phyloP scores from a whole-genome alignment of 2,888 invertebrate species.

The Thera obeliscata region DNA sequence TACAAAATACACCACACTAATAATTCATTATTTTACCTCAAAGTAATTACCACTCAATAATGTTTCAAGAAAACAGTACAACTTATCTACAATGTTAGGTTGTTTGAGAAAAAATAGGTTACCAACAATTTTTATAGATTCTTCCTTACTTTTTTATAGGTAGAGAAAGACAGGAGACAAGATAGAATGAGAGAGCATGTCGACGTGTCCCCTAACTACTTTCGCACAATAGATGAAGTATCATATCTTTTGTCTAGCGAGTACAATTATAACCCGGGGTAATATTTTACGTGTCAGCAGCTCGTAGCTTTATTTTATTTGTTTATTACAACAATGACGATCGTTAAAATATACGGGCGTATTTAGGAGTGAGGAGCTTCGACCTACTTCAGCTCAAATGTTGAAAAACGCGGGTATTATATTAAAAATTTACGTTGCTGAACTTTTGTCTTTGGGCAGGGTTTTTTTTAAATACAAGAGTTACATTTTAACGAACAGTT shows the following conservation, averaged over 20 bases:
- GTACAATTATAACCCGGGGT: conserved; percentile 34
- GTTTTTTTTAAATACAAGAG: neutral
- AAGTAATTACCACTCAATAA: neutral
- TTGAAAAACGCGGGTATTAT: neutral
- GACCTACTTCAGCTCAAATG: neutral
- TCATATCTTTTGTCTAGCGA: conserved; percentile 39
- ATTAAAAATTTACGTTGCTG: neutral
- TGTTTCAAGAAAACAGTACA: neutral
- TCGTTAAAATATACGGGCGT: conserved; percentile 22
- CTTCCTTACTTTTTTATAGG: neutral
- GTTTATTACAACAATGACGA: conserved; percentile 23
- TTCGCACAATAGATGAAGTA: conserved; percentile 37
- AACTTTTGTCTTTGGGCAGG: neutral
- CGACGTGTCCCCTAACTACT: conserved; percentile 15
- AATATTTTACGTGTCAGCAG: conserved; percentile 29
- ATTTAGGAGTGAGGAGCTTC: conserved; percentile 8
- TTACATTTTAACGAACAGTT: too few relatives aligned
- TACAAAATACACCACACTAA: too few relatives aligned
- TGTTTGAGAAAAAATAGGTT: neutral
- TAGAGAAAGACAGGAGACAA: conserved; percentile 13
- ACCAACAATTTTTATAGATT: neutral
- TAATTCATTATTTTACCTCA: too few relatives aligned
- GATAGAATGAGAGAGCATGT: neutral
- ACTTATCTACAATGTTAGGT: neutral
- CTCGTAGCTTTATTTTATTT: conserved; percentile 24